Conservation (phyloP, 2,113 vertebrate genomes). For the Hassar affinis region DNA sequence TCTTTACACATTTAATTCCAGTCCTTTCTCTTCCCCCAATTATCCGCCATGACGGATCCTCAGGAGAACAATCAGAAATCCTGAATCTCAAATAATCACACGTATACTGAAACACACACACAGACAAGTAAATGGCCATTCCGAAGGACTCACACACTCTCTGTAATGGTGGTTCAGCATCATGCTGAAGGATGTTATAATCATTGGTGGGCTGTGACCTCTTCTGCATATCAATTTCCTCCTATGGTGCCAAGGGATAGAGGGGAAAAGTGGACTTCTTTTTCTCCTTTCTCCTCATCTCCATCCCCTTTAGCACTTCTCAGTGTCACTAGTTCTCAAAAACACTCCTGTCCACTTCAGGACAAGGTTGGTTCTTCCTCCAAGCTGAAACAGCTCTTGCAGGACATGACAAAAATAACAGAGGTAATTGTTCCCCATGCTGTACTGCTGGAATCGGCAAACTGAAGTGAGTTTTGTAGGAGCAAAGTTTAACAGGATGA, state of each 20-base stretch:
- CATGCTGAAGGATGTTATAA: constrained; percentile 45
- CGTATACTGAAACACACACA: constrained; percentile 12
- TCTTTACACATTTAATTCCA: constrained; percentile 16
- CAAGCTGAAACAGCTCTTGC: constrained; percentile 34
- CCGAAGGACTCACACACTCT: constrained; percentile 33
- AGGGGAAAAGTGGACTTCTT: constrained; percentile 7
- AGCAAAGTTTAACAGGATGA: neutral
- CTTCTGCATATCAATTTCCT: constrained; percentile 35
- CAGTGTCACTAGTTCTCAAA: constrained; percentile 30
- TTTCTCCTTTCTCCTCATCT: constrained; percentile 10
- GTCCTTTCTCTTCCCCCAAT: constrained; percentile 12
- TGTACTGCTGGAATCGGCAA: constrained; percentile 4
- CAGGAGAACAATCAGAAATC: constrained; percentile 7
- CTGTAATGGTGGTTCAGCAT: constrained; percentile 9
- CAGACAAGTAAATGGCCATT: constrained; percentile 4
- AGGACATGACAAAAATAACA: constrained; percentile 36
- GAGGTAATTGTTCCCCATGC: constrained; percentile 41
- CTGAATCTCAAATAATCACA: constrained; percentile 21
- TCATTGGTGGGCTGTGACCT: constrained; percentile 18
- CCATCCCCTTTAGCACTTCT: constrained; percentile 33
- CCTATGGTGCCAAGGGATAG: constrained; percentile 12
- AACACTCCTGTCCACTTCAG: constrained; percentile 34
- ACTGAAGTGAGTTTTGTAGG: constrained; percentile 2
- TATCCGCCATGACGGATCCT: constrained; percentile 8
- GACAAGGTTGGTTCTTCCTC: constrained; percentile 44